These are phyloP conservation scores for Lasioglossum pauxillum DNA, from an alignment of 2,888 invertebrate species.

Conservation along the genomic window DNA sequence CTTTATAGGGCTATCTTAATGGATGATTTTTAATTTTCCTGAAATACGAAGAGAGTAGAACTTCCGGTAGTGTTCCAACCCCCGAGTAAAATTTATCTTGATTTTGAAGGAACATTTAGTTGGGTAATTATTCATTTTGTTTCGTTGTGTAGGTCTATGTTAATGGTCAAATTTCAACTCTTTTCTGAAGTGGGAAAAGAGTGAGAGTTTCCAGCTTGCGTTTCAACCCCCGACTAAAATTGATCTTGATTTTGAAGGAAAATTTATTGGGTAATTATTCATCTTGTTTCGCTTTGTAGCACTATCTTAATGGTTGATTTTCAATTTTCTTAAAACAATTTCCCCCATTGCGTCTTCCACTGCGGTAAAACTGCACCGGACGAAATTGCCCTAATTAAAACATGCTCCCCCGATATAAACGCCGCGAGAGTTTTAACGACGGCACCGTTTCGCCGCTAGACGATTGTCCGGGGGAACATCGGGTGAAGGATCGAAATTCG, in stretches of 20 bases:
- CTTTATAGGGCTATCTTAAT: background rate
- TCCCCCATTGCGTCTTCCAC: background rate
- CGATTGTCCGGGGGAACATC: background rate
- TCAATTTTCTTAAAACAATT: background rate
- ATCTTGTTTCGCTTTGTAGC: background rate
- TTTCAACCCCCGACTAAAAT: no score
- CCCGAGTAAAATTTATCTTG: no score
- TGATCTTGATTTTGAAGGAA: no score
- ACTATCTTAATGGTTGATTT: background rate
- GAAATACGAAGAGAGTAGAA: background rate
- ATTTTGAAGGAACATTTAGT: no score
- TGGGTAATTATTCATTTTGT: background rate
- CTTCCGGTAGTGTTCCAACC: background rate
- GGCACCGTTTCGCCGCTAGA: background rate
- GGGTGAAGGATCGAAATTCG: background rate
- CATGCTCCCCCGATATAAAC: background rate
- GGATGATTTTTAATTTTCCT: background rate
- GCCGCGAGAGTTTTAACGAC: background rate
- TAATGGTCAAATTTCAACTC: background rate
- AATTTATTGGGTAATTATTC: background rate
- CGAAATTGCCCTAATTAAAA: constrained; percentile 15
- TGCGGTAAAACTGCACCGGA: background rate
- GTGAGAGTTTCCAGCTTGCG: no score
- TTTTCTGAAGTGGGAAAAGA: no score
- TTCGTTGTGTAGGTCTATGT: background rate